Base-by-base conservation (phyloP, 2,113 vertebrate genomes). In the Damaliscus lunatus region DNA sequence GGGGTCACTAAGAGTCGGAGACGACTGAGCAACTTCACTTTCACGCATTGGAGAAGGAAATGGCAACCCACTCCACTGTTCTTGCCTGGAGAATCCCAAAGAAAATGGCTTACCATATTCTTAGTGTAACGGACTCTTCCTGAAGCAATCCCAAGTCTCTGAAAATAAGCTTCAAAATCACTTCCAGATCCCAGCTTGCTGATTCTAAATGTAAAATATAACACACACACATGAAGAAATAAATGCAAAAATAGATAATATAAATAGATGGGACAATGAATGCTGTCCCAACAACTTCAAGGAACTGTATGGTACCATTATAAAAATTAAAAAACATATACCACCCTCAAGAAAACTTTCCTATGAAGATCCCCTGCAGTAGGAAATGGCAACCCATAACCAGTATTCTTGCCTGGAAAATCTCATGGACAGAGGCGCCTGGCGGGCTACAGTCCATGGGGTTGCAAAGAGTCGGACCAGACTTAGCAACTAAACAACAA, bases 111-210 rank as follows among this genome's bases (percentile, higher is more conserved):
- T 97, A 99, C 99, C 98, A 96, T 98, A 15, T 99, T 99, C 98
- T 99, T 99, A 55, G 99, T 99, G 96, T 99, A 99, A 97, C 99
- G 99, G 15, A 98, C 99, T 99, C 99, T 99, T 46, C 99, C 99
- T 21, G 99, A 99, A 53, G 99, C 98, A 96, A 99, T 99, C 95
- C 99, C 99, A 98, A 99, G 98, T 77, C 99, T 98, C 98, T 99
- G 99, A 91, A 99, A 99, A 96, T 99, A 99, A 59, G 99, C 99
- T 98, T 99, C 99, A 97, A 99, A 99, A 98, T 99, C 99, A 97
- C 99, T 99, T 97, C 99, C 99, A 89, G 99, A 99, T 86, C 99
- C 99, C 7, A 99, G 98, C 95, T 99, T 99, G 98, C 99, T 99
- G 98, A 99, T 99, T 98, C 99, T 99, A 95, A 55, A 36, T 17